Evolutionary conservation across 92 coral and sea anemone species (phyloP), one percentile per base, ranked within the genome.

Genomic region (Porites evermanni): DNA sequence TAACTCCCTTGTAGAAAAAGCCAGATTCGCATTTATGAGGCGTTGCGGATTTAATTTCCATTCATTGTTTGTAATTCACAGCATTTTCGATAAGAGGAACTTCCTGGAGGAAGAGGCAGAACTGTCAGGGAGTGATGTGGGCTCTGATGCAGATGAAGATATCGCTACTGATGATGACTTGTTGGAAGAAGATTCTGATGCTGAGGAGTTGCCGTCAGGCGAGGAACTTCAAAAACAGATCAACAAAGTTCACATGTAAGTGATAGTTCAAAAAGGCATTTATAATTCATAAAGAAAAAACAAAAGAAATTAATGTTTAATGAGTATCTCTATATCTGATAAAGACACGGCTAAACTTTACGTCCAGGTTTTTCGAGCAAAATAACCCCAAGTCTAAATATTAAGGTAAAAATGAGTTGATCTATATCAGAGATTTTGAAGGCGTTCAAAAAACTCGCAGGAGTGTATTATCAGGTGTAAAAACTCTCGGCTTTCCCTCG

Each of bases 211-310:
- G 21, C 99, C 99, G 21, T 97, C 99, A 9, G 92, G 95, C 29
- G 95, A 95, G 18, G 98, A 97, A 77, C 92, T 97, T 20, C 97
- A 95, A 77, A 92, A 96, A 78, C 99, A 97, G 84, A 96, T 97
- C 73, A 97, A 92, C 87, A 97, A 95, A 92, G 99, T 93, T 29
- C 98, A 95, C 90, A 88, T 97, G 99, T 97, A 87, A 95, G 98
- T 90, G 53, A 12, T 26, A 44, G 3, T 29, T 29, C 32, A 29
- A 29, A 29, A 29, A 29, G 2, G 2, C 32, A 29, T 29, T 29
- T 2, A 29, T 29, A 29, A 29, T 29, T 29, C 0, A 29, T 29
- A 29, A 29, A 29, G 32, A 29, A 29, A 29, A 29, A 29, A 29
- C 32, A 29, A 29, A 29, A 29, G 32, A 29, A 29, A 29, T 29